Evolutionary conservation across 2,113 vertebrate species (phyloP), one percentile per base, ranked within the genome.

Genomic region (Heteronetta atricapilla): DNA sequence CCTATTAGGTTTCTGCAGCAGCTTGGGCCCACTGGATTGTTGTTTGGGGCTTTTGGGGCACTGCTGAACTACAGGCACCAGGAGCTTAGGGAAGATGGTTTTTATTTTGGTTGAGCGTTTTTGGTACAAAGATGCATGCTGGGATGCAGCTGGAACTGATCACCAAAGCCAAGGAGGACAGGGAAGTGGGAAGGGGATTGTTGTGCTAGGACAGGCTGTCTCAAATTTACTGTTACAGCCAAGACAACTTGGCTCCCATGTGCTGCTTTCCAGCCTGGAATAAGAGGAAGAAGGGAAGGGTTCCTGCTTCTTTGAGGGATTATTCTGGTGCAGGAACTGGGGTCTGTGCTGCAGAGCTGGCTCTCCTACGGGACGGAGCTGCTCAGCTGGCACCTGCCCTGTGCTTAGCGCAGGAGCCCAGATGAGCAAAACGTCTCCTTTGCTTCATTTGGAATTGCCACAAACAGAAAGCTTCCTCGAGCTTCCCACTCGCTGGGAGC

Each of bases 401-500:
- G 33, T 26, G 50, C 64, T 44, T 50, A 64, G 59, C 59, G 19
- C 22, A 33, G 73, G 22, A 48, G 16, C 48, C 17, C 21, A 11
- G 20, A 18, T 13, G 5, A 33, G 46, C 46, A n/a, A 62, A 59
- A 69, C 5, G 4, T 62, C 29, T 82, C 23, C 34, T 58, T 70
- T 53, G 12, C 40, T 36, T 11, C 29, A 36, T n/a, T 15, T 70
- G 56, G 20, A 36, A 1, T 11, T 60, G 38, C 50, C 31, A 20
- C 29, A 18, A 85, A 31, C 28, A 15, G 38, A 16, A 42, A 38
- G 29, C 42, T 72, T 28, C 33, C 14, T 26, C 36, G 4, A 67
- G 73, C 46, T 48, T 48, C 6, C 2, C 1, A 1, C 34, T n/a
- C 1, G 0, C 28, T 40, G 28, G 68, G 59, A 68, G n/a, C 10